Percentiles rank a stretch among this genome's conserved stretches.
Evolutionary conservation across 2,113 vertebrate species (phyloP).

Genomic region (Gambusia holbrooki): DNA sequence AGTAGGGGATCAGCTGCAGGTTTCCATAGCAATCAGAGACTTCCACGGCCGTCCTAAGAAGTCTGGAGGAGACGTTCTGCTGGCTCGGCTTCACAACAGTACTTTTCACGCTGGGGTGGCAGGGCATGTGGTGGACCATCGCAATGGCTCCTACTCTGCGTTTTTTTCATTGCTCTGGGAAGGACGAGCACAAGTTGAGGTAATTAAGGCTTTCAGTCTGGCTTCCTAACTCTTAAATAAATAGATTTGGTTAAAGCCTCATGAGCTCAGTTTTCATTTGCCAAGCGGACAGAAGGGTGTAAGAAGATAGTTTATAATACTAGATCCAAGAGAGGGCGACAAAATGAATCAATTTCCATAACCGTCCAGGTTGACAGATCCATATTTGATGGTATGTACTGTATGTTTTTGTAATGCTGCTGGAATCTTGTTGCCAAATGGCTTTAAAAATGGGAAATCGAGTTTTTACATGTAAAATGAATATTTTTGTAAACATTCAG

Average conservation of each 20-base stretch:
- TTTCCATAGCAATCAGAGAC: conserved; percentile 83
- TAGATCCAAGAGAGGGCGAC: no score
- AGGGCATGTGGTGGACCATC: conserved; percentile 85
- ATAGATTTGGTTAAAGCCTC: neutral
- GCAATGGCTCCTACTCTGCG: conserved; percentile 86
- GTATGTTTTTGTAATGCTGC: neutral
- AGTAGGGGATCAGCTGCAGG: conserved; percentile 86
- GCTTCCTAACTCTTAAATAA: neutral
- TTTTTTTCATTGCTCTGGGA: conserved; percentile 89
- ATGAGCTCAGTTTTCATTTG: neutral
- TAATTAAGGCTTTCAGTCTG: conserved; percentile 54
- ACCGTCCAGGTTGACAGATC: neutral
- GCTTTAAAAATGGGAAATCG: no score
- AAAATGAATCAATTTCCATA: no score
- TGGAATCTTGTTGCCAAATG: neutral
- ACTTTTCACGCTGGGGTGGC: conserved; percentile 84
- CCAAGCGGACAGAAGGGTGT: neutral
- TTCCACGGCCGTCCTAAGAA: conserved; percentile 85
- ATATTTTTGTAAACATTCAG: no score
- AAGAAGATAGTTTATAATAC: neutral
- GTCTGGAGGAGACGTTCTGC: conserved; percentile 88
- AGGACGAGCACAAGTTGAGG: conserved; percentile 83
- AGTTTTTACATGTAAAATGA: no score
- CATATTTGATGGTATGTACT: neutral
- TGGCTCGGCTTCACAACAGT: conserved; percentile 84